phyloP scores from a whole-genome alignment of 2,113 vertebrate genomes.

The Gambusia affinis region DNA sequence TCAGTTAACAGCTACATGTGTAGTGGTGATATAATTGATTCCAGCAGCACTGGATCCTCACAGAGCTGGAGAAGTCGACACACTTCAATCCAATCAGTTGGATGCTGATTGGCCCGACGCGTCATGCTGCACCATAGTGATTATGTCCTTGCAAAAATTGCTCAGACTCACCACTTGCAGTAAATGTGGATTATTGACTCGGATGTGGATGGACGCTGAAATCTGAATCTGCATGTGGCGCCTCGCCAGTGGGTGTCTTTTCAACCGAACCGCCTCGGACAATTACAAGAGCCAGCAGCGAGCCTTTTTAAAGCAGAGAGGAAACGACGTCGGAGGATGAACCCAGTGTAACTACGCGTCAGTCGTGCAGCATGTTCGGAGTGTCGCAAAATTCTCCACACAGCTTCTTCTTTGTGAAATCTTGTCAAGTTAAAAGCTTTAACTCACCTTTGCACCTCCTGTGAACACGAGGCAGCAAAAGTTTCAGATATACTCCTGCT shows the following conservation, averaged over 20 bases:
- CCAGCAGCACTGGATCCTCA: not conserved
- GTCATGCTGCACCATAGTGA: not conserved
- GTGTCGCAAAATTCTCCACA: not conserved
- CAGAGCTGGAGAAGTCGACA: not conserved
- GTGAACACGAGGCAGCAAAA: not conserved
- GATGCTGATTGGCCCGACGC: not conserved
- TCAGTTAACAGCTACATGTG: not conserved
- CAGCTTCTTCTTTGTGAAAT: too few species aligned
- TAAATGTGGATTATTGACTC: not conserved
- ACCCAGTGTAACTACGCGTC: not conserved
- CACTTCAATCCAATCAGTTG: not conserved
- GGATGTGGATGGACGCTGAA: not conserved
- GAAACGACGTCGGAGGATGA: not conserved
- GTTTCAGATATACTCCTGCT: not conserved
- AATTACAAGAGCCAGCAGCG: not conserved
- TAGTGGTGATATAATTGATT: not conserved
- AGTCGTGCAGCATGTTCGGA: not conserved
- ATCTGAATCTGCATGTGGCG: not conserved
- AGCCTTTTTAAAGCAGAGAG: not conserved
- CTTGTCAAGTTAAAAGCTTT: not conserved
- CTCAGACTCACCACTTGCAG: not conserved
- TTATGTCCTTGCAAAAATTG: not conserved
- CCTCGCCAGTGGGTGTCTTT: not conserved
- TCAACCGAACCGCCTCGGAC: not conserved
- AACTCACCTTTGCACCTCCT: not conserved